Conservation (phyloP, 2,113 vertebrate genomes). For the Perca fluviatilis region DNA sequence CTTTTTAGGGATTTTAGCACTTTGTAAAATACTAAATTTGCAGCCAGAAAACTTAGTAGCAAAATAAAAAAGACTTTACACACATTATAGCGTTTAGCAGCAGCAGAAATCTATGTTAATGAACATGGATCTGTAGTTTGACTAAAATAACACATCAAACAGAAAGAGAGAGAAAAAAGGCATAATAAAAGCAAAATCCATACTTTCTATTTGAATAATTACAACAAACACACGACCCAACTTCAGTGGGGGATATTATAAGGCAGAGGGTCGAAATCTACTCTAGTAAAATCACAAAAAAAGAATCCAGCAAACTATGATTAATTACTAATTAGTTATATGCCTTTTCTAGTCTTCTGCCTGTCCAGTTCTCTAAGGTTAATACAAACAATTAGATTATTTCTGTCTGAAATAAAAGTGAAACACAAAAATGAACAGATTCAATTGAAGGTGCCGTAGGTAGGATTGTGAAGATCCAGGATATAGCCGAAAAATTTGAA, state of each 20-base stretch:
- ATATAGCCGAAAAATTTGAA: too few species aligned
- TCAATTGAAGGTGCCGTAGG: not conserved
- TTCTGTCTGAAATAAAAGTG: slow-evolving; percentile 9
- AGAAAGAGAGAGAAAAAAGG: not conserved
- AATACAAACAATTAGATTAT: not conserved
- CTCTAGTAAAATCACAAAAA: not conserved
- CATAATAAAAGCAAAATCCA: not conserved
- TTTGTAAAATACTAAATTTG: not conserved
- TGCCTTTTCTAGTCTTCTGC: not conserved
- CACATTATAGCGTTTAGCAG: slow-evolving; percentile 3
- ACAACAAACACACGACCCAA: not conserved
- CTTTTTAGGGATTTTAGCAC: not conserved
- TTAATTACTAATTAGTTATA: not conserved
- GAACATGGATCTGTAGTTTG: not conserved
- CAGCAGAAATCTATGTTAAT: slow-evolving; percentile 9
- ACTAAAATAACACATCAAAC: not conserved
- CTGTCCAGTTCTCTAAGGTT: slow-evolving; percentile 35
- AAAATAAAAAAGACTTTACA: not conserved
- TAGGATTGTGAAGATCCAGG: too few species aligned
- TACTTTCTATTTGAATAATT: not conserved
- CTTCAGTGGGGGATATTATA: not conserved
- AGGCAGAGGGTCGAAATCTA: not conserved
- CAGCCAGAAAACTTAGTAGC: not conserved
- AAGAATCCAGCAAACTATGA: not conserved
- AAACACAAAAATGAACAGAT: not conserved